Conservation (phyloP, 2,888 invertebrate genomes). For the Cremastinae sp. region DNA sequence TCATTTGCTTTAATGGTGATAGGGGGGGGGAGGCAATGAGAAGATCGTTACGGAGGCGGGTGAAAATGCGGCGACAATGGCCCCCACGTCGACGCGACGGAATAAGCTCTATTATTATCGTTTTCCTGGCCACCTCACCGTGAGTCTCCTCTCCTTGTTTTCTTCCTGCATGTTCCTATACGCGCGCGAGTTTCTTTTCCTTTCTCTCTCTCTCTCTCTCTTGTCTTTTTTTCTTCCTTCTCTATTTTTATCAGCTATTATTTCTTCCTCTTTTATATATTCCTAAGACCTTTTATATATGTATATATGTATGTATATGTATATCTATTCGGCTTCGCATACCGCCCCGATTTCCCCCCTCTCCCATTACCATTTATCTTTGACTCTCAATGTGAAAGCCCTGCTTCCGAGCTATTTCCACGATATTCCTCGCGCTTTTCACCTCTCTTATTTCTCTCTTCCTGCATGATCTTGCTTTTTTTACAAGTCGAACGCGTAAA, state of each 20-base stretch:
- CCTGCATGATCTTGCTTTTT: too few species aligned
- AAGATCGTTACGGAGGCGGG: conserved; percentile 53
- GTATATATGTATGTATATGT: too few species aligned
- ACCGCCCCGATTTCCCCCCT: too few species aligned
- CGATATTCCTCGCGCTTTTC: not conserved
- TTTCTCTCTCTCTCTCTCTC: conserved; percentile 42
- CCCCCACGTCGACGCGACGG: conserved; percentile 7
- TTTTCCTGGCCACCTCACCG: conserved; percentile 47
- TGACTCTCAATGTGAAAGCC: too few species aligned
- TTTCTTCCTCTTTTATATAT: conserved; percentile 20
- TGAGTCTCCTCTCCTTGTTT: too few species aligned
- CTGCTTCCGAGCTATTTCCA: too few species aligned
- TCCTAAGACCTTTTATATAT: conserved; percentile 19
- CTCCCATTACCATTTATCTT: conserved; percentile 45
- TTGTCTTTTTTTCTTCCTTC: conserved; percentile 49
- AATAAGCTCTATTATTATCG: conserved; percentile 52
- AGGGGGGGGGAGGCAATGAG: too few species aligned
- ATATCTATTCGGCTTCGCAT: too few species aligned
- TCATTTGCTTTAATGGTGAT: conserved; percentile 52
- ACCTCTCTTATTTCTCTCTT: conserved; percentile 11
- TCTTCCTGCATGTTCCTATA: too few species aligned
- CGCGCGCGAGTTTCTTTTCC: conserved; percentile 47
- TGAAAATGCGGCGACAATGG: conserved; percentile 30
- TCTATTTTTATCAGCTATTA: conserved; percentile 41
- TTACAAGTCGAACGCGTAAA: too few species aligned